phyloP scores from a whole-genome alignment of 1,140 invertebrate species.

The Zaprionus capensis region DNA sequence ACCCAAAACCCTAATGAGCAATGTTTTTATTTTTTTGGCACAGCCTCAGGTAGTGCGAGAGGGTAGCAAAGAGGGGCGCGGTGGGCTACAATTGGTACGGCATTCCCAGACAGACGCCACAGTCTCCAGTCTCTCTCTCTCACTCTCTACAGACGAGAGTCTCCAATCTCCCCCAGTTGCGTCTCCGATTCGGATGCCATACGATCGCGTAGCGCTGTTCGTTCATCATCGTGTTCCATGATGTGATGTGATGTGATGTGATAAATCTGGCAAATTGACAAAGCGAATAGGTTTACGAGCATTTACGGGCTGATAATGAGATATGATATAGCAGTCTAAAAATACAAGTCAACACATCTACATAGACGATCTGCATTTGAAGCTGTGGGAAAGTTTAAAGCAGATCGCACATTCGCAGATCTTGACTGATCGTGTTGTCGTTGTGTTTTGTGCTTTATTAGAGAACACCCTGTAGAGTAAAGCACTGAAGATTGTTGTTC shows the following conservation, averaged over 20 bases:
- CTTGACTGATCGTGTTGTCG: not conserved
- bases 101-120: slow-evolving; percentile 40
- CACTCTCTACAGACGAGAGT: not conserved
- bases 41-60: slow-evolving; percentile 21
- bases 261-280: slow-evolving; percentile 74
- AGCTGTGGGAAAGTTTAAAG: slow-evolving; percentile 43
- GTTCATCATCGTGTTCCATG: not conserved
- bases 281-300: slow-evolving; percentile 11
- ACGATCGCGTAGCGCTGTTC: slow-evolving; percentile 1
- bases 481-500: not conserved
- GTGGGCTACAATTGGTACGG: not conserved
- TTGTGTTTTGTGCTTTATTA: not conserved
- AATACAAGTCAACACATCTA: slow-evolving; percentile 3
- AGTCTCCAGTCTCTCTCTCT: slow-evolving; percentile 9
- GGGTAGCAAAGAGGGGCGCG: not conserved
- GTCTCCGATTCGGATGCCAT: slow-evolving; percentile 10
- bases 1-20: slow-evolving; percentile 74
- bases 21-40: slow-evolving; percentile 60
- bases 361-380: slow-evolving; percentile 30
- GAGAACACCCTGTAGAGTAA: not conserved
- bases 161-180: slow-evolving; percentile 8
- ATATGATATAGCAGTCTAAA: slow-evolving; percentile 23
- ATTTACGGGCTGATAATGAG: slow-evolving; percentile 46
- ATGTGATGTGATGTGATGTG: slow-evolving; percentile 44
- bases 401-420: not conserved